Conservation (phyloP, 2,113 vertebrate species). For the Pardalotus punctatus region DNA sequence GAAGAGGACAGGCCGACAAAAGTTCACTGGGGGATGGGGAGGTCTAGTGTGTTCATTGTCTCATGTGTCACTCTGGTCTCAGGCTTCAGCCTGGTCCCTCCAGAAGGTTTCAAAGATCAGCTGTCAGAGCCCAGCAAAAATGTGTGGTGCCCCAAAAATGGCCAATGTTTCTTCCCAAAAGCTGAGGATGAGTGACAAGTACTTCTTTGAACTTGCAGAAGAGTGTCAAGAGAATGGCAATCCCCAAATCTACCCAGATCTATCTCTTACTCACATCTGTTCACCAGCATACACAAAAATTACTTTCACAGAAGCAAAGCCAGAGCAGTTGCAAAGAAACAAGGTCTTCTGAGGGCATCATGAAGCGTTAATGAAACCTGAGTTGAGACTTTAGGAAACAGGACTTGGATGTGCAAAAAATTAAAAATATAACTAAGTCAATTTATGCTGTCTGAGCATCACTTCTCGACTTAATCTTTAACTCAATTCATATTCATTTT, state of each 20-base stretch:
- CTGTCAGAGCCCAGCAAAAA: background rate
- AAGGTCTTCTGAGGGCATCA: background rate
- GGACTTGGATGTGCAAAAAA: background rate
- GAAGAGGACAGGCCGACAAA: background rate
- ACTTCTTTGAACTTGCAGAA: background rate
- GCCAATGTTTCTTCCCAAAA: background rate
- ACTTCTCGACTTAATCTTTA: background rate
- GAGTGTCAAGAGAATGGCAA: background rate
- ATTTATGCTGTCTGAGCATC: background rate
- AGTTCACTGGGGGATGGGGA: constrained; percentile 41
- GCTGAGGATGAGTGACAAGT: background rate
- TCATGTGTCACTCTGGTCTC: background rate
- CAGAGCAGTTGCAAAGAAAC: background rate
- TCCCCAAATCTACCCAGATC: background rate
- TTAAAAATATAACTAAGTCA: background rate
- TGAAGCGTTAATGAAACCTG: background rate
- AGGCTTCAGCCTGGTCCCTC: background rate
- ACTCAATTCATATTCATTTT: background rate
- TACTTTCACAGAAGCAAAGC: background rate
- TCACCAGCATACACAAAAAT: background rate
- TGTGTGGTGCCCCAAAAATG: background rate
- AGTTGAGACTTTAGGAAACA: background rate
- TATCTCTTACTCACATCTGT: background rate
- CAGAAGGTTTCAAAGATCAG: background rate
- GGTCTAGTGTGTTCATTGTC: constrained; percentile 8